Evolutionary conservation across 2,113 vertebrate species (phyloP), one percentile per base, ranked within the genome.

Genomic region (Deroptyus accipitrinus): DNA sequence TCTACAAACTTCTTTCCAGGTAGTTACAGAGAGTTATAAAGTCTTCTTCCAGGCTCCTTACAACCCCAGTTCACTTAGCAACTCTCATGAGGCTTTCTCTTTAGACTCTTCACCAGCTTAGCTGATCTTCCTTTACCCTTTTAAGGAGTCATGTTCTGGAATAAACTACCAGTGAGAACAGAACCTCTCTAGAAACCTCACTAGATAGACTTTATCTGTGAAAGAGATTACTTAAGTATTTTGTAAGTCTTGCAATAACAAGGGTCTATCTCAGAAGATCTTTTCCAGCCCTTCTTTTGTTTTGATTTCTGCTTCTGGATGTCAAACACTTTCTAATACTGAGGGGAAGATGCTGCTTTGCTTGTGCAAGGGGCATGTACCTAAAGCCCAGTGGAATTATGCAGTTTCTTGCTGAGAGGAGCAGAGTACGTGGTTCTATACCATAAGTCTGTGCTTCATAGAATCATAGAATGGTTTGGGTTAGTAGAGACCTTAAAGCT

Each of bases 71-170:
- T 92, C 23, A 10, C 15, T 78, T 42, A 79, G 28, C 8, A 1
- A 0, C 20, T 73, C 39, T 86, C 1, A 0, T 55, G 51, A 35
- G 30, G 9, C 23, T 77, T 37, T 2, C 51, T 22, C 13, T 57
- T 24, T 28, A 86, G 27, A 77, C 7, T 8, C 27, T 70, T 69
- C 61, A 35, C 5, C 4, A 66, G 13, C 9, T 83, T 73, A 3
- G 3, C 30, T 51, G 8, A 11, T 81, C 39, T 44, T 51, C 55
- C 75, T 68, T 54, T 33, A 73, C 4, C 4, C 4, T 2, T 66
- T 55, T 77, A 52, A 61, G 22, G 7, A 83, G 11, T 37, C 35
- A 37, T 73, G 5, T 19, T 88, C 41, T 88, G 41, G 41, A 69
- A 49, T 31, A 88, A 61, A 7, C 7, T 24, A 12, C 39, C 9